phyloP scores from a whole-genome alignment of 1,140 invertebrate genomes.

The Bombus superbus region DNA sequence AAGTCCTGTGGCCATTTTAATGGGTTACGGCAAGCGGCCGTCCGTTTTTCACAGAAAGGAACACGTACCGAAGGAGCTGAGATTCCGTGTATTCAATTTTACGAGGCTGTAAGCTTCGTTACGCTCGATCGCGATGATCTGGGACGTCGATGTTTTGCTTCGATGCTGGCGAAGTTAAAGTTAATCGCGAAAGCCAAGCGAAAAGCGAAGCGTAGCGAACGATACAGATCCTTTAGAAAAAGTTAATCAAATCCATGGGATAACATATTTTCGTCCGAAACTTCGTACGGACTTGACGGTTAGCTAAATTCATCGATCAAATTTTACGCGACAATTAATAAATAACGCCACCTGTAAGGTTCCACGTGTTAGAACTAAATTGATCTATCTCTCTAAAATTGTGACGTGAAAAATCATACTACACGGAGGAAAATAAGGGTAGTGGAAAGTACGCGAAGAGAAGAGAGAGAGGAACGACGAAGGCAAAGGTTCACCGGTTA shows the following conservation, averaged over 20 bases:
- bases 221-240: too few relatives aligned
- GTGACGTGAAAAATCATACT: too few relatives aligned
- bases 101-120: neutral
- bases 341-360: too few relatives aligned
- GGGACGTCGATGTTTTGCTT: neutral
- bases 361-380: too few relatives aligned
- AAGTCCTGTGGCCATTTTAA: neutral
- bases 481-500: conserved; percentile 46
- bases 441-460: conserved; percentile 20
- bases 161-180: neutral
- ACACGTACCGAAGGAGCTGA: neutral
- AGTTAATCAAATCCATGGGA: too few relatives aligned
- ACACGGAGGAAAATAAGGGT: too few relatives aligned
- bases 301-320: too few relatives aligned
- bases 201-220: too few relatives aligned
- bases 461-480: conserved; percentile 8
- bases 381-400: too few relatives aligned
- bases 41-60: neutral
- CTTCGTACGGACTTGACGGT: too few relatives aligned
- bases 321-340: too few relatives aligned
- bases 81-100: neutral
- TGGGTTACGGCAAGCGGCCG: neutral
- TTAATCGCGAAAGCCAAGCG: neutral
- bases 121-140: neutral
- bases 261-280: too few relatives aligned